Evolutionary conservation across 2,113 vertebrate species (phyloP), one percentile per base, ranked within the genome.

Genomic region (Neodon shergylaensis): DNA sequence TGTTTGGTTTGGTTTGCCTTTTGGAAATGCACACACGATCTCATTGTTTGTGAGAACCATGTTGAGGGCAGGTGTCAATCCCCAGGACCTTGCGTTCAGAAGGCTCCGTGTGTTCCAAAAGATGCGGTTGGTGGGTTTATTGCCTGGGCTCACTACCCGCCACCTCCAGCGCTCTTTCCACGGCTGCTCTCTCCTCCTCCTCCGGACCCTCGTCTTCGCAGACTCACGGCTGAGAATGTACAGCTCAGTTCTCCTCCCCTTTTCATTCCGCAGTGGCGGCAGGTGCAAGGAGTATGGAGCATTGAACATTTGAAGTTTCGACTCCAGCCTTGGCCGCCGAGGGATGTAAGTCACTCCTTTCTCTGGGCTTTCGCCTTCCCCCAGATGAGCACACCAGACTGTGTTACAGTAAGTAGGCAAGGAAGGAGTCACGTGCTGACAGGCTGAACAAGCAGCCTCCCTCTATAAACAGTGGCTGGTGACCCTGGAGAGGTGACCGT

Each of bases 201-300:
- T 17, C 42, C 79, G 49, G 88, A 90, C 88, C 79, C 90, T 94
- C 82, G 88, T 88, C 88, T 85, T 90, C 77, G 70, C 74, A 61
- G 70, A 68, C 81, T 86, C 81, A 36, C 91, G 58, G 93, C 14
- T 36, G 21, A 22, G 78, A 65, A 61, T 24, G 82, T 86, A 47
- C 95, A 79, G 11, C 74, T 65, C 86, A 86, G 0, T 42, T 78
- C 26, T 61, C 78, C 58, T 47, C 74, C 58, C 9, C 24, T 72
- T 79, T 92, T 47, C 81, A 39, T 84, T 49, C 78, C 7, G 22
- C 90, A 52, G 86, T 26, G 76, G 42, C n/a, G 8, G 93, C 93
- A 89, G 93, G 88, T 81, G 93, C 65, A 54, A 91, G 66, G 90
- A 78, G 42, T 52, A 65, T 52, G 65, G 52, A 36, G 36, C 79